Evolutionary conservation across 2,113 vertebrate species (phyloP).

Genomic region (Eretmochelys imbricata): DNA sequence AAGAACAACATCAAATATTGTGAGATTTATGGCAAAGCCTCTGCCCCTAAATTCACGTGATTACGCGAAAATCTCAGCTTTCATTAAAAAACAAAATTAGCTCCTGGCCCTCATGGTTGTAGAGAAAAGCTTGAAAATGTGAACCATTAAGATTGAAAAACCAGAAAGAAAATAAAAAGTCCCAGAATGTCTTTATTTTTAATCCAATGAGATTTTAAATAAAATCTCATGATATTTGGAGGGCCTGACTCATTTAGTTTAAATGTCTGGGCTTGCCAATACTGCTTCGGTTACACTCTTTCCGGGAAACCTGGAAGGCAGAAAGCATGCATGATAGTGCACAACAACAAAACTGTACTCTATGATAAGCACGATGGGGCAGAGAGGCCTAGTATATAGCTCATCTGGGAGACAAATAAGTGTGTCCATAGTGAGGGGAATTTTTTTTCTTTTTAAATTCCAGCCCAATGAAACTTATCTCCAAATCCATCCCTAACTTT

Average conservation of each 20-base stretch:
- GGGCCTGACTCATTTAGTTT: background rate
- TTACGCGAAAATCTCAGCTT: background rate
- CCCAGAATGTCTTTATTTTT: background rate
- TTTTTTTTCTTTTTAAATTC: background rate
- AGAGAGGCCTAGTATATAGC: background rate
- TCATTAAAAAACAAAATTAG: background rate
- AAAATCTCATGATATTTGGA: background rate
- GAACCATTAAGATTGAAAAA: background rate
- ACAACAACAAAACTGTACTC: background rate
- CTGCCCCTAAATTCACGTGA: background rate
- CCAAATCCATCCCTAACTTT: background rate
- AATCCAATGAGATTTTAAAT: too few species aligned
- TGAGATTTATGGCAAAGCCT: background rate
- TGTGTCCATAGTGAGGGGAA: background rate
- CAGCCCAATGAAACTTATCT: background rate
- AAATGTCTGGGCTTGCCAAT: background rate
- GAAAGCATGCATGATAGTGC: background rate
- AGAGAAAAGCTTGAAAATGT: background rate
- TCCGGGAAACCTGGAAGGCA: too few species aligned
- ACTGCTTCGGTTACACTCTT: background rate
- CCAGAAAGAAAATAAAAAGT: background rate
- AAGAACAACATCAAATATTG: too few species aligned
- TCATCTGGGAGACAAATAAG: background rate
- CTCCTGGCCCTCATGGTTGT: background rate
- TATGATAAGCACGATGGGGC: background rate